phyloP scores from a whole-genome alignment of 2,113 vertebrate genomes.

The Oreochromis aureus region DNA sequence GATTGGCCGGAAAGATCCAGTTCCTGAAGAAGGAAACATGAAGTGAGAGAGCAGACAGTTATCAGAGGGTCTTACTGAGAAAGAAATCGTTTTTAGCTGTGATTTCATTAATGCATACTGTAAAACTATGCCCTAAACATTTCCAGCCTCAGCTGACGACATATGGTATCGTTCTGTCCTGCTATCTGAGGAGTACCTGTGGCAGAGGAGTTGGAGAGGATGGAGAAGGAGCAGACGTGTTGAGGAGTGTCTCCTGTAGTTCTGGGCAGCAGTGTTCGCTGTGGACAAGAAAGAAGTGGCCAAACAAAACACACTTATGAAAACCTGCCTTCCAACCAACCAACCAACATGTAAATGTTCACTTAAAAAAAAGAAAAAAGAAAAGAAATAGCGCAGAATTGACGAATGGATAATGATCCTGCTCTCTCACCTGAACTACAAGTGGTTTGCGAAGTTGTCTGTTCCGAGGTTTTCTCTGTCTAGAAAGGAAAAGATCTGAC shows the following conservation, averaged over 20 bases:
- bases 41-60: neutral
- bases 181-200: constrained; percentile 74
- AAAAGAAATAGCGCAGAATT: neutral
- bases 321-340: neutral
- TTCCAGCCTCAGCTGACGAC: neutral
- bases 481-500: constrained; percentile 91
- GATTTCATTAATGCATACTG: neutral
- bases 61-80: neutral
- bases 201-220: constrained; percentile 90
- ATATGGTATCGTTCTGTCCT: neutral
- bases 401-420: neutral
- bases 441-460: constrained; percentile 90
- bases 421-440: constrained; percentile 87
- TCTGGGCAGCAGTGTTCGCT: constrained; percentile 92
- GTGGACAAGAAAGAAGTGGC: neutral
- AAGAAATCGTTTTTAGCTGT: neutral
- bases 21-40: constrained; percentile 66
- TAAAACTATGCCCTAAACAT: neutral
- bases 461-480: constrained; percentile 85
- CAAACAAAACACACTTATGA: neutral
- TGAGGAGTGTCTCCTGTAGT: constrained; percentile 90
- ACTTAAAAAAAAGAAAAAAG: neutral
- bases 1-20: constrained; percentile 93
- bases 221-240: constrained; percentile 95
- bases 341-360: neutral